Conservation (phyloP, 2,888 invertebrate genomes). For the Odontomyia ornata region DNA sequence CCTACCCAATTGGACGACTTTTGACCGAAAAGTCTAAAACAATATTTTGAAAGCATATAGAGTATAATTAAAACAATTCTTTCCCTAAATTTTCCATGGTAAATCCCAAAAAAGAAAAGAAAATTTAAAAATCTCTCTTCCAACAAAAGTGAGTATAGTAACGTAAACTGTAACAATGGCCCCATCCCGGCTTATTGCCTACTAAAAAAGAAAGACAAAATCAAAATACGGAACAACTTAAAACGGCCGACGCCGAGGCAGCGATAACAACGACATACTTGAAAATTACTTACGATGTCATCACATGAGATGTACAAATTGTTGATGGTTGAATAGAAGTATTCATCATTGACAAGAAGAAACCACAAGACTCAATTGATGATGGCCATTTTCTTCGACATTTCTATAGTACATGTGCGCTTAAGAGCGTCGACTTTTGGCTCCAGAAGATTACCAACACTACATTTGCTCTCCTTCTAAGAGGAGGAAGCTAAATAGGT, state of each 20-base stretch:
- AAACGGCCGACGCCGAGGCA: background rate
- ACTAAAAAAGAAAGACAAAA: background rate
- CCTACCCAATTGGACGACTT: too few species aligned
- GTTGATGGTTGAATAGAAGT: slow-evolving; percentile 50
- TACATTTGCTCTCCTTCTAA: background rate
- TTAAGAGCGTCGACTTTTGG: slow-evolving; percentile 14
- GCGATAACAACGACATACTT: slow-evolving; percentile 38
- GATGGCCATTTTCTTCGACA: slow-evolving; percentile 45
- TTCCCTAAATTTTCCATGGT: too few species aligned
- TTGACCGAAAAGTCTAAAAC: too few species aligned
- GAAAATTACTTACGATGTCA: slow-evolving; percentile 50
- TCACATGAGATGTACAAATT: slow-evolving; percentile 50
- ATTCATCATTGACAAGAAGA: slow-evolving; percentile 50
- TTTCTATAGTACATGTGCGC: slow-evolving; percentile 46
- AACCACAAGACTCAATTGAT: slow-evolving; percentile 47
- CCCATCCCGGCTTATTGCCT: too few species aligned
- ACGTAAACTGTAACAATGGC: too few species aligned
- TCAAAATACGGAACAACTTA: slow-evolving; percentile 26
- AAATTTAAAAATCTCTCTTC: too few species aligned
- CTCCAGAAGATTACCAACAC: background rate
- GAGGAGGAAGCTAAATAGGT: background rate
- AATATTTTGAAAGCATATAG: too few species aligned
- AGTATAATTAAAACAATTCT: too few species aligned
- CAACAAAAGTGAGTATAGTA: too few species aligned
- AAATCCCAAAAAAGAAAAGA: too few species aligned